A percentile compares a stretch with the other conserved stretches of the same genome.
These are phyloP conservation scores for Pelmatolapia mariae DNA, from an alignment of 2,113 vertebrate genomes.

Conservation along the genomic window DNA sequence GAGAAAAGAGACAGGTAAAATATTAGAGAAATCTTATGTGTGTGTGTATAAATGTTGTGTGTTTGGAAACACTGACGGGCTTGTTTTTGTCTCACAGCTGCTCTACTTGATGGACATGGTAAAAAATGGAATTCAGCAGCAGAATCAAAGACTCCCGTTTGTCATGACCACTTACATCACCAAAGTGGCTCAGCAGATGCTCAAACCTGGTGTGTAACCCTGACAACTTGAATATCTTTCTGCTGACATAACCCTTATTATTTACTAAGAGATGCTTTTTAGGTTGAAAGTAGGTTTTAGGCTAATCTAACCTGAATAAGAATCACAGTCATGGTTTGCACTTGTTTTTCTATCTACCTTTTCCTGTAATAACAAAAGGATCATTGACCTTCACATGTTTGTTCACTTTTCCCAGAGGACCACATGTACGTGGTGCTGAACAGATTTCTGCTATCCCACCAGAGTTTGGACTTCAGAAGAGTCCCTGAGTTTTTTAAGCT, in stretches of 20 bases:
- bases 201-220: conserved; percentile 82
- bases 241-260: background rate
- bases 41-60: background rate
- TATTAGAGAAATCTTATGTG: background rate
- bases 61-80: background rate
- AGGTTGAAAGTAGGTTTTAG: background rate
- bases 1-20: conserved; percentile 82
- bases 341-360: background rate
- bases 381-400: background rate
- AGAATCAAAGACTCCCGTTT: conserved; percentile 81
- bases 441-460: conserved; percentile 85
- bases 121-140: conserved; percentile 81
- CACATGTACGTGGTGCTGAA: conserved; percentile 90
- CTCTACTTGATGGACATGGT: conserved; percentile 86
- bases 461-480: conserved; percentile 83
- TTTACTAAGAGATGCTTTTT: background rate
- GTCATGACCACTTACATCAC: conserved; percentile 77
- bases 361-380: background rate
- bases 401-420: conserved; percentile 77
- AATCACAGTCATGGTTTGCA: background rate
- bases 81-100: conserved; percentile 67
- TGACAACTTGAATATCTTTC: background rate
- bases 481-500: conserved; percentile 91
- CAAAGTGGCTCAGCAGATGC: conserved; percentile 82
- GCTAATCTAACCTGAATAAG: background rate